Conservation (phyloP, 2,797 vertebrate genomes). For the Sebastes iracundus region DNA sequence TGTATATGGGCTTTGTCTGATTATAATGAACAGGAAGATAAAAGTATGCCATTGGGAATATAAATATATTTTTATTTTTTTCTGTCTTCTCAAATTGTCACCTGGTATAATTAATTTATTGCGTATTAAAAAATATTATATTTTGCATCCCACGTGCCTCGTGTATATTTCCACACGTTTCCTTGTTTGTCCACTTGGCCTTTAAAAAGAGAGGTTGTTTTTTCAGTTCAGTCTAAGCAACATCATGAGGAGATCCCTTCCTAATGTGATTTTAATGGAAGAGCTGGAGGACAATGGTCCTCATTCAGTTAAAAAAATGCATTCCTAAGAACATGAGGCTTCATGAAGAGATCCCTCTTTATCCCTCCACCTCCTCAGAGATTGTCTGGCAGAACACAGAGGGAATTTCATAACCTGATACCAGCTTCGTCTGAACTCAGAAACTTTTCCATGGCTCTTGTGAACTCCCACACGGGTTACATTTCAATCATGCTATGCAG, state of each 20-base stretch:
- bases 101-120: slow-evolving; percentile 75
- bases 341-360: not conserved
- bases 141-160: slow-evolving; percentile 73
- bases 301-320: not conserved
- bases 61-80: slow-evolving; percentile 77
- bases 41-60: slow-evolving; percentile 64
- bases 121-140: slow-evolving; percentile 82
- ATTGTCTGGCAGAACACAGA: not conserved
- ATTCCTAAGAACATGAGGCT: not conserved
- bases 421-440: not conserved
- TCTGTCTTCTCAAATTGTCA: slow-evolving; percentile 72
- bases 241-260: not conserved
- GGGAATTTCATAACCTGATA: not conserved
- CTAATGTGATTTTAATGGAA: not conserved
- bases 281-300: not conserved
- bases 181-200: not conserved
- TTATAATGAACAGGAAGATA: slow-evolving; percentile 51
- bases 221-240: not conserved
- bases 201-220: not conserved
- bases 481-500: not conserved
- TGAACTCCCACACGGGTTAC: not conserved
- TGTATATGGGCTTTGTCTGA: slow-evolving; percentile 65
- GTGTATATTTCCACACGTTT: slow-evolving; percentile 12
- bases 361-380: not conserved
- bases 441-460: not conserved